Evolutionary conservation across 2,888 invertebrate species (phyloP).

Genomic region (Apamea anceps): DNA sequence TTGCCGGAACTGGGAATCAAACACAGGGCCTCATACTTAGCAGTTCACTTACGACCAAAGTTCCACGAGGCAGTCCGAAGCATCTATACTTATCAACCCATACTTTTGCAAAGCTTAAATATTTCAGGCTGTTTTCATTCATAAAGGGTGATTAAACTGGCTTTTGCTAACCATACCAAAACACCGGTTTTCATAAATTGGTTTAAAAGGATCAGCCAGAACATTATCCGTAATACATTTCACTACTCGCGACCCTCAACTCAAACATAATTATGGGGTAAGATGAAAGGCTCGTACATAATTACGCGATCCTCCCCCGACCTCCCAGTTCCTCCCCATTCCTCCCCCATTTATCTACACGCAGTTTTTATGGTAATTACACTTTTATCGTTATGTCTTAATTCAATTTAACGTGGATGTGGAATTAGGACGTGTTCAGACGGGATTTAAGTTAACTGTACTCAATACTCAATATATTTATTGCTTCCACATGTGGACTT

Average conservation of each 20-base stretch:
- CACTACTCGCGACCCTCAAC: constrained; percentile 65
- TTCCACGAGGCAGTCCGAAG: background rate
- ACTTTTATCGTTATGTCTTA: constrained; percentile 84
- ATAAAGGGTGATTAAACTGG: background rate
- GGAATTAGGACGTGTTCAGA: constrained; percentile 59
- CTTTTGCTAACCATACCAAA: constrained; percentile 13
- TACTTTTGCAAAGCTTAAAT: background rate
- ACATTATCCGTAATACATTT: constrained; percentile 66
- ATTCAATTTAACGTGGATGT: constrained; percentile 80
- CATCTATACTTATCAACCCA: background rate
- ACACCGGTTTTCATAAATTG: constrained; percentile 49
- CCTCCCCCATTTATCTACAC: constrained; percentile 71
- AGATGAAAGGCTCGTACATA: constrained; percentile 76
- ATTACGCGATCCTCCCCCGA: constrained; percentile 68
- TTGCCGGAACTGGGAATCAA: background rate
- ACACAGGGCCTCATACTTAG: background rate
- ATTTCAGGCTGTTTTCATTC: background rate
- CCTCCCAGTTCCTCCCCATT: constrained; percentile 22
- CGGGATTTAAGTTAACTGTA: constrained; percentile 10
- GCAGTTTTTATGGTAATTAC: constrained; percentile 88
- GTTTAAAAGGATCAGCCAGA: constrained; percentile 51
- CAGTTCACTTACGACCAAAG: background rate
- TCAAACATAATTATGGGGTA: constrained; percentile 79
- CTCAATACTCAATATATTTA: too few relatives aligned
- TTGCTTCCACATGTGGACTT: too few relatives aligned